These are phyloP conservation scores for Calidris pygmaea DNA, from an alignment of 2,113 vertebrate genomes.

Conservation along the genomic window DNA sequence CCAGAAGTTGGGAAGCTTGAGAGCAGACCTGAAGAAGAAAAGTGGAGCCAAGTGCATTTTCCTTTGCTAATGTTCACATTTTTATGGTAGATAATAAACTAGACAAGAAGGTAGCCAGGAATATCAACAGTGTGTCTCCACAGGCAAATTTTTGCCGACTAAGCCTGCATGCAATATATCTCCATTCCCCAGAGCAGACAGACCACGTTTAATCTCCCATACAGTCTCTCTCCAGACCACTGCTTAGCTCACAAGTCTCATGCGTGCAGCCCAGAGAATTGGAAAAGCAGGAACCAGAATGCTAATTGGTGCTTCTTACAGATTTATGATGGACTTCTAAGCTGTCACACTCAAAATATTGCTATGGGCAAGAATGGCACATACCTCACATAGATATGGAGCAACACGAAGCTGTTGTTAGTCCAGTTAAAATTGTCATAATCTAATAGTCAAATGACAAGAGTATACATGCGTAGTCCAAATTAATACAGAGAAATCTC, in stretches of 20 bases:
- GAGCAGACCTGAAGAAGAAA: background rate
- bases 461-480: background rate
- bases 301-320: background rate
- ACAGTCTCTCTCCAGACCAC: background rate
- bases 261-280: fast-evolving
- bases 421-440: background rate
- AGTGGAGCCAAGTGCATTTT: background rate
- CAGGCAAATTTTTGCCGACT: background rate
- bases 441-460: background rate
- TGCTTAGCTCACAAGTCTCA: background rate
- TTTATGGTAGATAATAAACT: background rate
- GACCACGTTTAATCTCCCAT: background rate
- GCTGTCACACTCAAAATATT: background rate
- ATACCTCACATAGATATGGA: background rate
- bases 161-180: background rate
- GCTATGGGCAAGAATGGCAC: background rate
- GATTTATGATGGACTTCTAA: background rate
- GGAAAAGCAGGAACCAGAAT: background rate
- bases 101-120: background rate
- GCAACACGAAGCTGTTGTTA: background rate
- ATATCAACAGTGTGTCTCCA: background rate
- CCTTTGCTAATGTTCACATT: background rate
- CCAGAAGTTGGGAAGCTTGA: background rate
- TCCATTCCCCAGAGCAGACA: background rate
- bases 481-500: background rate